Evolutionary conservation across 2,888 invertebrate genomes (phyloP).

Genomic region (Dynastes maya): DNA sequence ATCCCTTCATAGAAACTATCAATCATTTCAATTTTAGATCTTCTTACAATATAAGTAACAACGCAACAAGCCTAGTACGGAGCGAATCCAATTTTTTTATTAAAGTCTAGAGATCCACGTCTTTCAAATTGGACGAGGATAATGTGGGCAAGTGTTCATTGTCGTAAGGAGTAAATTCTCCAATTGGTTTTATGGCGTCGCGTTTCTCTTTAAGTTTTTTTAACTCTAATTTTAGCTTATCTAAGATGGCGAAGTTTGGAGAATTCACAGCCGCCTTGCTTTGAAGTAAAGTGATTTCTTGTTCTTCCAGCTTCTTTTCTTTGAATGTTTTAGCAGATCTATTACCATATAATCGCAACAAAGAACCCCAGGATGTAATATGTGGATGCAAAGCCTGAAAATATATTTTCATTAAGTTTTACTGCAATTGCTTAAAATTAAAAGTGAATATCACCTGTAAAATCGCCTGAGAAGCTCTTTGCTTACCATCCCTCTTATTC

Average conservation of each 20-base stretch:
- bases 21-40: background rate
- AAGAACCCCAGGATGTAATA: slow-evolving; percentile 94
- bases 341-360: slow-evolving; percentile 93
- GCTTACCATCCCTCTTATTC: slow-evolving; percentile 97
- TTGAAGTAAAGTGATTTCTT: slow-evolving; percentile 92
- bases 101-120: slow-evolving; percentile 78
- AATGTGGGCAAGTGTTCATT: slow-evolving; percentile 78
- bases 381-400: slow-evolving; percentile 85
- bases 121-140: slow-evolving; percentile 85
- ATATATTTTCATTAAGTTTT: background rate
- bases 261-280: slow-evolving; percentile 91
- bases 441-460: slow-evolving; percentile 78
- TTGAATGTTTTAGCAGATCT: slow-evolving; percentile 92
- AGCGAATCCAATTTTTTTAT: slow-evolving; percentile 6
- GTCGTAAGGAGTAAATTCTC: slow-evolving; percentile 77
- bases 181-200: slow-evolving; percentile 72
- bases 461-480: slow-evolving; percentile 95
- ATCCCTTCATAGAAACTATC: background rate
- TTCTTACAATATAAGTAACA: background rate
- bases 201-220: slow-evolving; percentile 78
- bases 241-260: slow-evolving; percentile 92
- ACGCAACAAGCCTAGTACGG: slow-evolving; percentile 14
- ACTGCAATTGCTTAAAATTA: background rate
- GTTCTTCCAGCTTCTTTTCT: slow-evolving; percentile 93
- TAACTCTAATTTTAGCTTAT: slow-evolving; percentile 90